Conservation (phyloP, 2,113 vertebrate species). For the Cynopterus brachyotis region DNA sequence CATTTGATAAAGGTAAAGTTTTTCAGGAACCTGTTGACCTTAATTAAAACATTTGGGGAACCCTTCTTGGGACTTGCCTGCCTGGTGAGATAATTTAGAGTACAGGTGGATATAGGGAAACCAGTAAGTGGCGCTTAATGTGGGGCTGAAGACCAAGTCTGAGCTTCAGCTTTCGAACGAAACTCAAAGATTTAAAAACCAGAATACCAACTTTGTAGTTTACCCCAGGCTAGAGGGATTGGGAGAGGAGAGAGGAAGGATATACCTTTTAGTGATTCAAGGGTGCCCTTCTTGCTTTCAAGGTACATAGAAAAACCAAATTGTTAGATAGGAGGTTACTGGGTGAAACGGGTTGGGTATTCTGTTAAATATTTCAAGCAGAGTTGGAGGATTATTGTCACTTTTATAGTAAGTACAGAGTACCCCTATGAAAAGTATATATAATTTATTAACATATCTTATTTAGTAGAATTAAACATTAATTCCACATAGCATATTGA, state of each 20-base stretch:
- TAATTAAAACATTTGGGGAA: background rate
- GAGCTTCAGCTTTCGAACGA: background rate
- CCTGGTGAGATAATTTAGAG: background rate
- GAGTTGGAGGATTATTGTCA: background rate
- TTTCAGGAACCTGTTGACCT: background rate
- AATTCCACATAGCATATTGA: fast-evolving
- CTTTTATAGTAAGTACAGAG: background rate
- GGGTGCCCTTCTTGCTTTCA: background rate
- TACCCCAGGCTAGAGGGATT: too few species aligned
- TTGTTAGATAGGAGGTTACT: background rate
- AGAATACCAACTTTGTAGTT: background rate
- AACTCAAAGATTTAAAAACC: background rate
- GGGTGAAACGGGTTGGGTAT: background rate
- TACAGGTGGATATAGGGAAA: background rate
- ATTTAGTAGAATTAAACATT: background rate
- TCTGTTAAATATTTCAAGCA: background rate
- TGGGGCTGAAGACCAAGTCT: background rate
- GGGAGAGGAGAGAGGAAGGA: background rate
- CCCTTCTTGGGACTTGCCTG: background rate
- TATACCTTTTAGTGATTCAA: background rate
- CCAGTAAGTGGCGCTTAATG: background rate
- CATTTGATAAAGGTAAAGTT: background rate
- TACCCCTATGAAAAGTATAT: background rate
- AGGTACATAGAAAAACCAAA: background rate
- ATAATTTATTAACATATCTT: background rate